Evolutionary conservation across 92 coral and sea anemone genomes (phyloP), one percentile per base, ranked within the genome.

Genomic region (Diadumene lineata): DNA sequence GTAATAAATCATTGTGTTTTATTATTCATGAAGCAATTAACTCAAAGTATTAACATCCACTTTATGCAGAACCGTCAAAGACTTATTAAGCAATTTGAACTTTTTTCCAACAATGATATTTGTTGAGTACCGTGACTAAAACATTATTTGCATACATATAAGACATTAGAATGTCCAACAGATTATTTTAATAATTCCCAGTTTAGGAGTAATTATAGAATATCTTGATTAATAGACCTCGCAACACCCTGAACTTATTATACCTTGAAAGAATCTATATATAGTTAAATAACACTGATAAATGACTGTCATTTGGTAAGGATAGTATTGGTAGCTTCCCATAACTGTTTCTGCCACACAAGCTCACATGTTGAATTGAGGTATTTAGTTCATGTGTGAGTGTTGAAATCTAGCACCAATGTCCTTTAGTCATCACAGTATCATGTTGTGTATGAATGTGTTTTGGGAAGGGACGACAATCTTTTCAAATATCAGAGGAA

Each of bases 401-500:
- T 70, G 64, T 53, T 70, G 76, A 70, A 29, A 21, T 70, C 23
- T 29, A 21, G 44, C 48, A 70, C 34, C 66, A 26, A 38, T 61
- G 27, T 43, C 77, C 28, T n/a, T 72, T 56, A 72, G 51, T 72
- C 77, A 72, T 17, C 77, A 72, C 66, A 72, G 16, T 56, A 72
- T 72, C 66, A 31, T 26, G 23, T 56, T 17, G 28, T n/a, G 50
- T 11, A 15, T 48, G 44, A 16, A 56, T 56, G 34, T 56, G 50
- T 56, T 32, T 56, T 1, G 66, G 77, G 77, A 56, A 72, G 77
- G 77, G 77, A 51, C 32, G 31, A n/a, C 34, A 61, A 72, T 72
- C 66, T 72, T 32, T 72, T 56, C 77, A 72, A 72, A 21, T 56
- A 72, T 72, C 31, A 34, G 55, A 33, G 66, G 77, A 72, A 72